Evolutionary conservation across 2,113 vertebrate species (phyloP), one percentile per base, ranked within the genome.

Genomic region (Serinus canaria): DNA sequence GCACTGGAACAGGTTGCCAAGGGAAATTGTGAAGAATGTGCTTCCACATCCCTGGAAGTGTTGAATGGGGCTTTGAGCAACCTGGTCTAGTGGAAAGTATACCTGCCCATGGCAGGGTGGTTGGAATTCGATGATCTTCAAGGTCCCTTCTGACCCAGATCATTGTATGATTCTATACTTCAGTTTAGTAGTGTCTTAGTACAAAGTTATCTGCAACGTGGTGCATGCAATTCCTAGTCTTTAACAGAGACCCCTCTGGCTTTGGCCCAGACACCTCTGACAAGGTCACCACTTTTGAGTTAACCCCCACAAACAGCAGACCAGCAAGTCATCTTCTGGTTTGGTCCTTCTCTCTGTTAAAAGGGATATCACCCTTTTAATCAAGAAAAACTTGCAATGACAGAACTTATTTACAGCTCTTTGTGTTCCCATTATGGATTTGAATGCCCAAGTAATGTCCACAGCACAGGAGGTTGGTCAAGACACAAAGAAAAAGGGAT

Each of bases 391-490:
- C 75, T 79, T 89, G 17, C 44, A 70, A 62, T 1, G 10, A 33
- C 46, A 89, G 47, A 95, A 92, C 47, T 49, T 35, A 64, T 72
- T 81, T 50, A 88, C 56, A 91, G 60, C 35, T 85, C 86, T 63
- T 67, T 77, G 74, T 89, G 70, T 87, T 97, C 80, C 76, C 87
- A 79, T 62, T 74, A 88, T 3, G 69, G 77, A 74, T 74, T 63
- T 94, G 53, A 92, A 72, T 25, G 44, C 80, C 53, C 56, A 96
- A 81, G 64, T 68, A 94, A 62, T 64, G 55, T 73, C 77, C 82
- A 87, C 53, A 91, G 75, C 87, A 94, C 1, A 56, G 31, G 31
- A 96, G 84, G 70, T 82, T 60, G 69, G 68, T 87, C 78, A 87
- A 89, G 53, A 59, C 43, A 70, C 56, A 59, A 68, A 16, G 72